Base-by-base conservation (phyloP, 2,888 invertebrate genomes). In the Tolmerus cingulatus region DNA sequence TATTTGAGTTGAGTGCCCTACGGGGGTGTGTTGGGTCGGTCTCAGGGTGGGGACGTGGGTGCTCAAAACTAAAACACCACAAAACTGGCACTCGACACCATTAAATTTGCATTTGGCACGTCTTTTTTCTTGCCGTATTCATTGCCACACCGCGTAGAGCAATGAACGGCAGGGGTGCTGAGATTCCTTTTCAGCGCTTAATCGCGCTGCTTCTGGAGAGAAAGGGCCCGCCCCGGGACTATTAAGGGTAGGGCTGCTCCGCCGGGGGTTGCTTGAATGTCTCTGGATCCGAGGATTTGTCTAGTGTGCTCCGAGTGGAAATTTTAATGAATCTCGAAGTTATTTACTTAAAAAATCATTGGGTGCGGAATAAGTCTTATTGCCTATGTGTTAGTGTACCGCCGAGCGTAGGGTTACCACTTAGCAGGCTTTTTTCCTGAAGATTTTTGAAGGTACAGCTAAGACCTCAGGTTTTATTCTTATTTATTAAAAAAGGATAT, bases 21-120 rank as follows among this genome's bases (percentile, higher is more conserved):
- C 7, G 5, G 12, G 12, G 66, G 66, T 23, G 66, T 12, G 8
- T 2, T 7, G 23, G 66, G 23, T 12, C n/a, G 23, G n/a, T n/a
- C n/a, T n/a, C n/a, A n/a, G n/a, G n/a, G n/a, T n/a, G n/a, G n/a
- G 12, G 19, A 3, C 12, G 66, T 23, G 19, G 66, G 66, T 19
- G 66, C 66, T 66, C 66, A 66, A 27, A 55, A 81, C 51, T 23
- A 55, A 81, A 84, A 34, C 34, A 66, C 57, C 57, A 66, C 57
- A 37, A 84, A 84, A 57, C 34, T 84, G 66, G 66, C 37, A 66
- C 37, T 66, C 66, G 40, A 37, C 23, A 30, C 66, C 82, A 84
- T 84, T 66, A 84, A 84, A 84, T 84, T 84, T 84, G 23, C 82
- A 84, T 84, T 84, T 66, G 82, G 46, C 82, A 84, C 82, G 82